Base-by-base conservation (phyloP, 2,797 vertebrate species). In the Acanthurus tractus region DNA sequence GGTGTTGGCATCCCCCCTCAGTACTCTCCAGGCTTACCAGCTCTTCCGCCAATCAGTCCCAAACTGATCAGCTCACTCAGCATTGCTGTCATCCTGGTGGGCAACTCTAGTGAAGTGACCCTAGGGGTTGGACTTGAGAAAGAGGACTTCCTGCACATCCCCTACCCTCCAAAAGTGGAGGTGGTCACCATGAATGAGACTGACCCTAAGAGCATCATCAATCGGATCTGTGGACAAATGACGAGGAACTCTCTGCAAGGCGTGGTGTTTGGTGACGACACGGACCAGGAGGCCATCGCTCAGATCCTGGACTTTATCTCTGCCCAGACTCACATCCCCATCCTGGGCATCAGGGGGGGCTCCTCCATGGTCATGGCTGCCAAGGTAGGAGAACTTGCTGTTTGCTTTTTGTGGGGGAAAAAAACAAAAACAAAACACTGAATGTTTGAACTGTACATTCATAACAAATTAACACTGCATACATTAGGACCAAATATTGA, bases 281-380 rank as follows among this genome's bases (percentile, higher is more conserved):
- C 97, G 0, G 98, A 99, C 93, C 98, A 99, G 92, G 98, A 99
- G 95, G 98, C 98, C 94, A 99, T 99, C 17, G 98, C 98, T 84
- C 98, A 99, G 96, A 99, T 99, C 91, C 96, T 99, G 90, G 98
- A 99, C 94, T 99, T 99, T 95, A 99, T 99, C 89, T 99, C 98
- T 29, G 98, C 97, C 44, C 98, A 99, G 95, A 99, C 98, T 34
- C 97, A 98, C 91, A 96, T 98, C 79, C 98, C 98, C 76, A 98
- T 99, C 89, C 95, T 99, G 92, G 98, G 98, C 78, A 99, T 99
- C 94, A 96, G 98, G 11, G 98, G 98, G 69, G 98, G 98, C 29
- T 99, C 98, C 76, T 97, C 98, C 82, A 99, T 99, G 98, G 98
- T 99, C 88, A 99, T 99, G 98, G 98, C 97, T 76, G 98, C 98